Base-by-base conservation (phyloP, 92 coral and sea anemone species). In the Pocillopora meandrina region DNA sequence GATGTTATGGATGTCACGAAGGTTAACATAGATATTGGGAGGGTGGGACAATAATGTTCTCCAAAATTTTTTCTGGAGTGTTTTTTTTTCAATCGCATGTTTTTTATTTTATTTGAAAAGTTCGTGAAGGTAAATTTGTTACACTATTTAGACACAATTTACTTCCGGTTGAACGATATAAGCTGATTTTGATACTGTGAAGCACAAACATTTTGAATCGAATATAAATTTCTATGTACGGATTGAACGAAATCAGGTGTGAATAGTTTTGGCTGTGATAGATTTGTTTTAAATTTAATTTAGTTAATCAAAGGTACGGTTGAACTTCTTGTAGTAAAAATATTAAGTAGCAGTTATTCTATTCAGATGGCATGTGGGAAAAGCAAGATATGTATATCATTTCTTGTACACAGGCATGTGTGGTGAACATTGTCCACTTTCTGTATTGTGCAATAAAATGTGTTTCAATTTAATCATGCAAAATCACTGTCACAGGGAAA, bases 151-250 rank as follows among this genome's bases (percentile, higher is more conserved):
- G 49, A 81, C 42, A 71, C 18, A 58, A 17, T 70, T 81, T 70
- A 81, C 85, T 81, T 81, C 85, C 85, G 85, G 85, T 81, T 33
- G 52, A 56, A 15, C 16, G 8, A 58, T 60, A 18, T 69, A 61
- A n/a, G 34, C 52, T 7, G 52, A 34, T 70, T 55, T 70, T 8
- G 47, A 70, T 33, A 36, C 21, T 33, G 21, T 19, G 9, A 16
- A 69, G 12, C 55, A 5, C 18, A 52, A 69, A 14, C 31, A 16
- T 69, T 19, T 34, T 20, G 52, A 70, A 70, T 10, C 13, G 23
- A 8, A 70, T 16, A 70, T 19, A 5, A 70, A 8, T 70, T 55
- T 14, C 13, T 55, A 65, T 65, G 55, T 70, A 55, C 74, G 17
- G 35, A 34, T 70, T 70, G 31, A 69, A 69, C 35, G 52, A 69